Percentiles rank a stretch among this genome's conserved stretches.
These are phyloP conservation scores for Otis tarda DNA, from an alignment of 2,113 vertebrate species.

Conservation along the genomic window DNA sequence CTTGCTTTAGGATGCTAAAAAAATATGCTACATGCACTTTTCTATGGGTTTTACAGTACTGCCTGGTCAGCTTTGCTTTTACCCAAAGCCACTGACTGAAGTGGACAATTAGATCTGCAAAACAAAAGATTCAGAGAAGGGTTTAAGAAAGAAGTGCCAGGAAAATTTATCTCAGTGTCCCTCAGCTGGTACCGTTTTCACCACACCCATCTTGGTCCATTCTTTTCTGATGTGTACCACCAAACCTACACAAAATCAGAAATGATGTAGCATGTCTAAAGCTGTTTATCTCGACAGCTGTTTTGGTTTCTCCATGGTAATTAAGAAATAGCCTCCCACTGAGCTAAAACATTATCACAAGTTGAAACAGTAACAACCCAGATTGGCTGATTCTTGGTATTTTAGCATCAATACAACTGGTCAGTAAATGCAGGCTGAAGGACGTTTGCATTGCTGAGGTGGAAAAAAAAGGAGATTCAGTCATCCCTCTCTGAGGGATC, in stretches of 20 bases:
- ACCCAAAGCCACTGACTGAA: background rate
- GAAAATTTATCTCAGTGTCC: background rate
- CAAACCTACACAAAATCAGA: background rate
- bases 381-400: background rate
- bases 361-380: background rate
- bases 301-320: background rate
- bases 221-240: background rate
- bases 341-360: background rate
- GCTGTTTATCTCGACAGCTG: background rate
- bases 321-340: background rate
- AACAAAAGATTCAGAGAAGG: background rate
- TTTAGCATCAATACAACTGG: background rate
- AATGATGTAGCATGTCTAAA: background rate
- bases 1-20: background rate
- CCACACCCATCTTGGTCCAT: background rate
- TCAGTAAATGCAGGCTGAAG: background rate
- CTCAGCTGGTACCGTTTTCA: background rate
- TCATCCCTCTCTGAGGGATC: background rate
- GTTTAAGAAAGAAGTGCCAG: background rate
- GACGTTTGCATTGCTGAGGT: background rate
- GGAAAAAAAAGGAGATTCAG: background rate
- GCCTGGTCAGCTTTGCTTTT: background rate
- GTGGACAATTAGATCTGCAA: background rate
- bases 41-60: background rate
- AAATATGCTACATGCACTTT: background rate